These are phyloP conservation scores for Argyresthia albistria DNA, from an alignment of 2,888 invertebrate genomes.

Conservation along the genomic window DNA sequence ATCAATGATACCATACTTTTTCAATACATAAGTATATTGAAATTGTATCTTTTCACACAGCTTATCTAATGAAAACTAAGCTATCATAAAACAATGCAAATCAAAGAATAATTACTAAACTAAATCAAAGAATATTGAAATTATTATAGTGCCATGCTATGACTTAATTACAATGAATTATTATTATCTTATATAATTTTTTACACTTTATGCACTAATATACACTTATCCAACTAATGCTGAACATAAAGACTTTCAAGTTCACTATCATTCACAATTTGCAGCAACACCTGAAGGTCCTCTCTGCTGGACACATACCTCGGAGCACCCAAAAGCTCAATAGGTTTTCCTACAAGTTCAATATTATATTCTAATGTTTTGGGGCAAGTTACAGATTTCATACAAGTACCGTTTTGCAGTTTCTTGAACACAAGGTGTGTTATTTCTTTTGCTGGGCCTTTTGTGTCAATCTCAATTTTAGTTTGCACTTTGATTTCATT, in stretches of 20 bases:
- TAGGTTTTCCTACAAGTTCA: conserved; percentile 48
- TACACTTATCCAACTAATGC: conserved; percentile 21
- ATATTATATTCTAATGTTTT: conserved; percentile 57
- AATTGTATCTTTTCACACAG: too few relatives aligned
- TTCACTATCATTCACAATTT: conserved; percentile 63
- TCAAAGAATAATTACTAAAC: too few relatives aligned
- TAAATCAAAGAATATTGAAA: too few relatives aligned
- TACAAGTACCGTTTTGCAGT: conserved; percentile 37
- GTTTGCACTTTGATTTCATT: not conserved
- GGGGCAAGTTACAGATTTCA: conserved; percentile 51
- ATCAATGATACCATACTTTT: too few relatives aligned
- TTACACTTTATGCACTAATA: not conserved
- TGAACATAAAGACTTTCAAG: conserved; percentile 53
- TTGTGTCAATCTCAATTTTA: not conserved
- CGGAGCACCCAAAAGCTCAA: conserved; percentile 63
- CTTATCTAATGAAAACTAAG: too few relatives aligned
- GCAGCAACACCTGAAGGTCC: conserved; percentile 59
- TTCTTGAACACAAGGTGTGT: conserved; percentile 57
- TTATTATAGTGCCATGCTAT: too few relatives aligned
- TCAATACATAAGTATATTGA: too few relatives aligned
- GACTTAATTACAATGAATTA: not conserved
- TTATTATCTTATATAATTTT: not conserved
- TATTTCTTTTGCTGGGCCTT: conserved; percentile 4
- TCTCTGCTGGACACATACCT: conserved; percentile 54
- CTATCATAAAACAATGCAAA: too few relatives aligned